Conservation (phyloP, 2,888 invertebrate genomes). For the Limnephilus rhombicus region DNA sequence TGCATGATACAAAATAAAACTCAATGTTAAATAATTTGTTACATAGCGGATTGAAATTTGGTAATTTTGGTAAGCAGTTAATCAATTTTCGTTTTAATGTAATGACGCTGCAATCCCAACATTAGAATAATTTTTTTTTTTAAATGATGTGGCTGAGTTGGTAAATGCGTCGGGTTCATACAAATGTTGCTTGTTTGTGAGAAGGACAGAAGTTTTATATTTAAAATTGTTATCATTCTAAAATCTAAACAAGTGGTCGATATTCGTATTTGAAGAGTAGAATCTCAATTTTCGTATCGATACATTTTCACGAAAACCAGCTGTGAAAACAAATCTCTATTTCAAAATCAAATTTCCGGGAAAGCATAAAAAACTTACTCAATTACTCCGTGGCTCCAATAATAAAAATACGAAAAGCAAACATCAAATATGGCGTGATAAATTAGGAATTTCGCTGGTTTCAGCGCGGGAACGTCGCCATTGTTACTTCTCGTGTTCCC, state of each 20-base stretch:
- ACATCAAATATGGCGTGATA: conserved; percentile 31
- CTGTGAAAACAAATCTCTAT: background rate
- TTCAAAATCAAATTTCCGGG: background rate
- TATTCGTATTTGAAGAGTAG: background rate
- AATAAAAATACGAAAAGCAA: background rate
- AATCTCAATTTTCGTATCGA: background rate
- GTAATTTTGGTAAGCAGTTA: too few species aligned
- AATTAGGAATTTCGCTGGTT: conserved; percentile 16
- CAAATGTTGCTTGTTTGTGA: background rate
- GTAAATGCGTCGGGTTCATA: too few species aligned
- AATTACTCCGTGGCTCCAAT: conserved; percentile 17
- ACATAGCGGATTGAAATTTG: too few species aligned
- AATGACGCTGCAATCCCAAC: too few species aligned
- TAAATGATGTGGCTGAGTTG: too few species aligned
- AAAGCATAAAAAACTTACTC: background rate
- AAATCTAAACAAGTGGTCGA: background rate
- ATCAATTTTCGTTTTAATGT: too few species aligned
- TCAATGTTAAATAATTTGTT: too few species aligned
- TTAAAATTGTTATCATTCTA: background rate
- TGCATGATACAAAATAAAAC: too few species aligned
- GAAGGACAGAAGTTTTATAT: too few species aligned
- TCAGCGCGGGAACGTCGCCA: conserved; percentile 29
- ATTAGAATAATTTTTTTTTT: too few species aligned
- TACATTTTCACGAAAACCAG: background rate
- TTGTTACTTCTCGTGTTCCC: conserved; percentile 44